Base-by-base conservation (phyloP, 1,140 invertebrate species). In the Drosophila nikananu region DNA sequence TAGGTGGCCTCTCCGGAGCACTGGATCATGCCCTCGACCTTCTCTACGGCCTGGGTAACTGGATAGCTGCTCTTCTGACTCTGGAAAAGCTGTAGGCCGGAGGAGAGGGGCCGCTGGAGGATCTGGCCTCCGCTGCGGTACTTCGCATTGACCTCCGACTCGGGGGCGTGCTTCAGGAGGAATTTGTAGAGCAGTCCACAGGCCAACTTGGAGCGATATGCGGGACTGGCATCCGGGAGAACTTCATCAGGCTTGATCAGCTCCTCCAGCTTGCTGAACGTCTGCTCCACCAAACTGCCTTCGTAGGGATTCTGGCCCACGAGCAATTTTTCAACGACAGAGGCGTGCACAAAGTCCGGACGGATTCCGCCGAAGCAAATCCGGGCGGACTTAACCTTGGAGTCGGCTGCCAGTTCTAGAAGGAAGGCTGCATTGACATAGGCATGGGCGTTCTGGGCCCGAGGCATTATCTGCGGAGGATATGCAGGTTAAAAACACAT, bases 371-470 rank as follows among this genome's bases (percentile, higher is more conserved):
- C 96, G 81, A 94, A 96, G 12, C 96, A 94, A 52, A 95, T 93
- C 13, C 90, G 76, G 2, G 78, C 77, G 3, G 17, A 64, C 12
- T 79, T 82, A 6, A 93, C 75, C 21, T 80, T 81, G 5, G 95
- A 93, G 1, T 59, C 55, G 1, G 49, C n/a, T 13, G 80, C 77
- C 39, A 92, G 39, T 57, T 92, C 82, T 32, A 97, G 94, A 4
- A 27, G 95, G 86, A 98, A 97, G 8, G 96, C 97, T 13, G 96
- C 96, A 91, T 97, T 97, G 0, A 98, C 96, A 80, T 96, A 95
- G 0, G 97, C 97, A 86, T 97, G 97, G 0, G 97, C 95, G 91
- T 98, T 98, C 94, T 97, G 96, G 8, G 95, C 95, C 62, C 97
- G 94, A 0, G 96, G 95, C 95, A 97, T 97, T 32, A 93, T 92